Base-by-base conservation (phyloP, 2,113 vertebrate species). In the Rhea americana region DNA sequence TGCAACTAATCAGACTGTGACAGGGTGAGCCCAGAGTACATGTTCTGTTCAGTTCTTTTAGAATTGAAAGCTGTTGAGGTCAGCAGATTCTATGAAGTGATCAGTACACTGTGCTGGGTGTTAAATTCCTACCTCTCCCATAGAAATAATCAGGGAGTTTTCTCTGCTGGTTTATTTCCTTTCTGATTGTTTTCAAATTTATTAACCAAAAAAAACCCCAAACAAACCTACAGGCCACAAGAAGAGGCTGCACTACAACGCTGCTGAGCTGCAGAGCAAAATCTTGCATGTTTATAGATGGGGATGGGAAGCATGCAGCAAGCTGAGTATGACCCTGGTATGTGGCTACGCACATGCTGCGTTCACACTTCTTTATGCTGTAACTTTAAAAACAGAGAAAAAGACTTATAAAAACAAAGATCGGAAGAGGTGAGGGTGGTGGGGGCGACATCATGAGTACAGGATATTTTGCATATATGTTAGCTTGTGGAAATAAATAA, bases 401-500 rank as follows among this genome's bases (percentile, higher is more conserved):
- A 95, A 81, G n/a, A 51, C 80, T 87, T 89, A 75, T 24, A 85
- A 76, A 92, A 85, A 79, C 63, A 84, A 90, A 91, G 85, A 93
- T 61, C 73, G 28, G 47, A 85, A 76, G 62, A 82, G 41, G 61
- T 94, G 72, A 94, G 48, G 51, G 58, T 87, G 47, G n/a, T 68
- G 62, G 56, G 50, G 80, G 65, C 8, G 10, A 82, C 67, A 91
- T 78, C 67, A 14, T 67, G 71, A 90, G 89, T 91, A 72, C 70
- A 89, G 73, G 58, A 82, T 95, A 67, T 95, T 94, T 95, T 93
- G 89, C 92, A 91, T 96, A 72, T 89, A 90, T 90, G 81, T 87
- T 93, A 89, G 83, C 74, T 91, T 94, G 93, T 94, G 92, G 83
- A 96, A 95, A 96, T 95, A 96, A 96, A 96, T 95, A 96, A 95